These are phyloP conservation scores for Thamnaconus septentrionalis DNA, from an alignment of 2,113 vertebrate species.

Conservation along the genomic window DNA sequence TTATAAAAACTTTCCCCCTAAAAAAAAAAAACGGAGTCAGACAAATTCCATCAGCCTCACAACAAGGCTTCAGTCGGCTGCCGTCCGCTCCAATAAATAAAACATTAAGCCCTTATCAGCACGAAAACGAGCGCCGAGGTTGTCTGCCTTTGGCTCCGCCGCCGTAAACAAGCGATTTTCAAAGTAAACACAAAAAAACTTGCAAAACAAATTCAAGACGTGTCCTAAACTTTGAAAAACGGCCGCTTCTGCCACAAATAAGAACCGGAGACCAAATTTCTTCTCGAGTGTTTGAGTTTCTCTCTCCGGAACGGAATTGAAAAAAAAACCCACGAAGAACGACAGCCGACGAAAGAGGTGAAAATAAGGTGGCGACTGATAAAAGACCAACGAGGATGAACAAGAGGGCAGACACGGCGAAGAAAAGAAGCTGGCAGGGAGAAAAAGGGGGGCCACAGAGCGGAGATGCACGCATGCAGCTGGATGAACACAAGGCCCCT, in stretches of 20 bases:
- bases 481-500: slow-evolving; percentile 68
- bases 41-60: no score
- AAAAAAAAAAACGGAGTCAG: no score
- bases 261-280: slow-evolving; percentile 21
- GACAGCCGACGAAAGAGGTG: slow-evolving; percentile 24
- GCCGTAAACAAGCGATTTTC: slow-evolving; percentile 23
- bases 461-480: slow-evolving; percentile 61
- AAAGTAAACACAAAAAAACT: slow-evolving; percentile 32
- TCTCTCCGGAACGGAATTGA: no score
- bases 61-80: background rate
- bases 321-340: background rate
- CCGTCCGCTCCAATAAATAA: slow-evolving; percentile 4
- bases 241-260: slow-evolving; percentile 16
- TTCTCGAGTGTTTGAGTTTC: background rate
- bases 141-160: slow-evolving; percentile 14
- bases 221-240: slow-evolving; percentile 44
- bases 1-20: background rate
- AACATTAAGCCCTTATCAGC: slow-evolving; percentile 7
- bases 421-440: slow-evolving; percentile 39
- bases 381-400: slow-evolving; percentile 37
- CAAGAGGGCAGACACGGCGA: slow-evolving; percentile 17
- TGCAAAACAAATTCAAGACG: no score
- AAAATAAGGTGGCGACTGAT: slow-evolving; percentile 39
- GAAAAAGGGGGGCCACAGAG: slow-evolving; percentile 36
- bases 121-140: slow-evolving; percentile 15